Conservation (phyloP, 1,140 invertebrate species). For the Gyrodactylus bullatarudis region DNA sequence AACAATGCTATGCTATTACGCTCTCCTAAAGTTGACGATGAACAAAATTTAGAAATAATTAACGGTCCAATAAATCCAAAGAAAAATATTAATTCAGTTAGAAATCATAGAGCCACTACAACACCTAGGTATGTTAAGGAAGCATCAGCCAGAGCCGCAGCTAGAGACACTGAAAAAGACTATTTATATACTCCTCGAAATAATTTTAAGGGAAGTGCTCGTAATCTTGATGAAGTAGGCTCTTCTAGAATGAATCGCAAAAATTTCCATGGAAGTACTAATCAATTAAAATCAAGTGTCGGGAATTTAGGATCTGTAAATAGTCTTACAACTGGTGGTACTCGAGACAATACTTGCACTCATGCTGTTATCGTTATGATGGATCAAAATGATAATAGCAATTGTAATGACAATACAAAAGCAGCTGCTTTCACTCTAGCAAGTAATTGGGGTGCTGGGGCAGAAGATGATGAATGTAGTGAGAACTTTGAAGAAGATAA, state of each 20-base stretch:
- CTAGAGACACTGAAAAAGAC: not conserved
- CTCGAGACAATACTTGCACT: not conserved
- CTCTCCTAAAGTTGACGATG: not conserved
- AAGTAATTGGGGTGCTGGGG: not conserved
- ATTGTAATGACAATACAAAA: not conserved
- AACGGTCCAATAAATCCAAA: not conserved
- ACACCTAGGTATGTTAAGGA: not conserved
- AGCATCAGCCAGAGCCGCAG: not conserved
- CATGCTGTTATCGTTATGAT: constrained; percentile 1
- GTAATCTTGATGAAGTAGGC: not conserved
- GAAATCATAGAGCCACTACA: not conserved
- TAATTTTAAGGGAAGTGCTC: not conserved
- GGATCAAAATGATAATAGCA: not conserved
- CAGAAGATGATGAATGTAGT: not conserved
- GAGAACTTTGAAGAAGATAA: not conserved
- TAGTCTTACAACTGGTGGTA: not conserved
- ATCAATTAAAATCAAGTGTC: not conserved
- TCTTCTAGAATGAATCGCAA: not conserved
- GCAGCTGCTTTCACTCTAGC: not conserved
- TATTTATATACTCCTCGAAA: not conserved
- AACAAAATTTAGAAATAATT: not conserved
- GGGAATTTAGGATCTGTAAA: not conserved
- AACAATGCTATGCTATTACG: not conserved
- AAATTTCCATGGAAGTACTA: not conserved
- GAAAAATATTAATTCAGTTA: not conserved